phyloP scores from a whole-genome alignment of 2,113 vertebrate species.

The Prinia subflava region DNA sequence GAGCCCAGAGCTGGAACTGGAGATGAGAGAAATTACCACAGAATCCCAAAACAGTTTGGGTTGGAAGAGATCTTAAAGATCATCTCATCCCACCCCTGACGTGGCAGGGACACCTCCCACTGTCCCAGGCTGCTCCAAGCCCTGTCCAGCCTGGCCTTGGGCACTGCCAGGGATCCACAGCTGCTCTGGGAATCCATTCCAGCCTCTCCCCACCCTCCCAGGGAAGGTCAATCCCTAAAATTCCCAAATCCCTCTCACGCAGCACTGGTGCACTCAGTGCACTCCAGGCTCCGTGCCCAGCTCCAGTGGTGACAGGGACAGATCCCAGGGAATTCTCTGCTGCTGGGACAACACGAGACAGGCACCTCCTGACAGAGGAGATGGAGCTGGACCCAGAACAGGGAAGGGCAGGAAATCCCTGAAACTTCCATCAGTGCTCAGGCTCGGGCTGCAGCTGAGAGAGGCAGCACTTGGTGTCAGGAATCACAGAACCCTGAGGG shows the following conservation, averaged over 20 bases:
- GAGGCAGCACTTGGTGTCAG: not conserved
- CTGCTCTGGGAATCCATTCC: not conserved
- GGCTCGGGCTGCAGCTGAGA: not conserved
- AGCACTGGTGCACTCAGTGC: not conserved
- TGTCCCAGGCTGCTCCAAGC: no score
- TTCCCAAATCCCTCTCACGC: not conserved
- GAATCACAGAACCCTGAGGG: no score
- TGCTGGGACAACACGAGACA: accelerated
- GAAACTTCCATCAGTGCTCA: accelerated
- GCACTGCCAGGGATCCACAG: not conserved
- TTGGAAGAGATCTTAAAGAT: not conserved
- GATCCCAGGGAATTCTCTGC: not conserved
- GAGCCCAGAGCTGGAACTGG: not conserved
- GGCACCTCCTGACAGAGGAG: not conserved
- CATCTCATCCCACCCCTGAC: no score
- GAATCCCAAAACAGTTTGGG: not conserved
- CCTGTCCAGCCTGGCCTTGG: not conserved
- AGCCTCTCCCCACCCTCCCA: not conserved
- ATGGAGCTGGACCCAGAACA: not conserved
- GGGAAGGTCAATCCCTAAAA: not conserved
- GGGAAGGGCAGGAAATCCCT: not conserved
- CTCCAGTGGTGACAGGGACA: no score
- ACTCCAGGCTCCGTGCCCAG: not conserved
- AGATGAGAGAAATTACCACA: not conserved
- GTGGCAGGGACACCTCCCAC: not conserved